Evolutionary conservation across 1,140 invertebrate genomes (phyloP), one percentile per base, ranked within the genome.

Genomic region (Macrostomum lignano): DNA sequence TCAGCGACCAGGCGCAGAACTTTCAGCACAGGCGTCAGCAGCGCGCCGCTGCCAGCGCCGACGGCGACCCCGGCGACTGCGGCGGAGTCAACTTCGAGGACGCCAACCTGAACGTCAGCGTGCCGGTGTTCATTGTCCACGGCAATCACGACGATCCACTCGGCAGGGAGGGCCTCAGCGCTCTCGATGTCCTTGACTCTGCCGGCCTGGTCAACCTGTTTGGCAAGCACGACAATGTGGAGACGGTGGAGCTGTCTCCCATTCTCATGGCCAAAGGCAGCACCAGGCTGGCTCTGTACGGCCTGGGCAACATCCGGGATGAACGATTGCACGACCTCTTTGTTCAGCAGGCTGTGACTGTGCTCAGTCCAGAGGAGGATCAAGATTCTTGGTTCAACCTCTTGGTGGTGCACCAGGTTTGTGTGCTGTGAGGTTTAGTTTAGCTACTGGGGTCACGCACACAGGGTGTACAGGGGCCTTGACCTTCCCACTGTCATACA

Each of bases 81-180:
- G n/a, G n/a, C n/a, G n/a, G n/a, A n/a, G n/a, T n/a, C 0, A 98
- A 96, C 52, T 94, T 77, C 58, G 71, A 84, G 59, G 82, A 94
- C 65, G 71, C 72, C 5, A 88, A 94, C 59, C 52, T 94, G 2
- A 93, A 91, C 52, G 63, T 88, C 40, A 67, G 68, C 17, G 71
- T 84, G 47, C 82, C 77, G 21, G 60, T 86, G 30, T 76, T 84
- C 47, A 53, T 51, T 6, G 49, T 56, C 26, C 53, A 56, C 42
- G 84, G 81, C 40, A 96, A 91, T 57, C 81, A 86, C 56, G 81
- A 98, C 62, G 86, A 96, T 61, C 79, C 86, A 24, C 73, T 73
- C 48, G 79, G 71, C 51, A 53, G 55, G 42, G 64, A 64, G 24
- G 58, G 63, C 37, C 46, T 68, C 34, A 67, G 70, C 46, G 68